These are phyloP conservation scores for Channa maculata DNA, from an alignment of 2,113 vertebrate genomes.

Conservation along the genomic window DNA sequence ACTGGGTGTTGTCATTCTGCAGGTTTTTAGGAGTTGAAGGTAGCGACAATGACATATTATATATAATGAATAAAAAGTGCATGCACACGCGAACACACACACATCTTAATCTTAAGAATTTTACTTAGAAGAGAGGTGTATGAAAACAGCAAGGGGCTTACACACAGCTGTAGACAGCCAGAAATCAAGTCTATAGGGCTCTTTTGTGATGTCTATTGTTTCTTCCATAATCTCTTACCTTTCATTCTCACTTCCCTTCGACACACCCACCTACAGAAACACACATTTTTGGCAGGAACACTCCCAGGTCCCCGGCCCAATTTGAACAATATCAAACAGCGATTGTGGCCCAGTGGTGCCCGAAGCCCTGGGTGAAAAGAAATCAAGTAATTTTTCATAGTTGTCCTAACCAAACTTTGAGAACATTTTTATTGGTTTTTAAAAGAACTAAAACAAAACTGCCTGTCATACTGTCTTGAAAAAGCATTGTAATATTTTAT, in stretches of 20 bases:
- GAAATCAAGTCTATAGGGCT: slow-evolving; percentile 37
- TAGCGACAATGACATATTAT: not conserved
- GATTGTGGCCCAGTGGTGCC: slow-evolving; percentile 54
- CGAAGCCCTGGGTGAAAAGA: slow-evolving; percentile 45
- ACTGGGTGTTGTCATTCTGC: slow-evolving; percentile 2
- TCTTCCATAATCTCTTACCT: slow-evolving; percentile 45
- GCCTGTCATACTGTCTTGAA: too few species aligned
- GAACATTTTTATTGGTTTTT: slow-evolving; percentile 20
- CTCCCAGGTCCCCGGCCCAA: slow-evolving; percentile 57
- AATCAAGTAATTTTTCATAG: slow-evolving; percentile 51
- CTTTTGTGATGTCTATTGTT: slow-evolving; percentile 43
- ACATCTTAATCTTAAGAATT: not conserved
- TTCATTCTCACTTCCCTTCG: slow-evolving; percentile 22
- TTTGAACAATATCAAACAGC: slow-evolving; percentile 66
- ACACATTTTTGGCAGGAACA: slow-evolving; percentile 34
- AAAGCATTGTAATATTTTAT: too few species aligned
- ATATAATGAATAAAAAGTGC: too few species aligned
- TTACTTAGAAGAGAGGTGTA: slow-evolving; percentile 35
- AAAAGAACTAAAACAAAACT: too few species aligned
- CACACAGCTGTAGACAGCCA: slow-evolving; percentile 22
- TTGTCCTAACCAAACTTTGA: slow-evolving; percentile 28
- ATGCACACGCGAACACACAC: not conserved
- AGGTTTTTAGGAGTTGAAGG: slow-evolving; percentile 20
- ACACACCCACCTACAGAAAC: slow-evolving; percentile 1
- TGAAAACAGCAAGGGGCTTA: slow-evolving; percentile 38